Conservation (phyloP, 2,113 vertebrate species). For the Tenrec ecaudatus region DNA sequence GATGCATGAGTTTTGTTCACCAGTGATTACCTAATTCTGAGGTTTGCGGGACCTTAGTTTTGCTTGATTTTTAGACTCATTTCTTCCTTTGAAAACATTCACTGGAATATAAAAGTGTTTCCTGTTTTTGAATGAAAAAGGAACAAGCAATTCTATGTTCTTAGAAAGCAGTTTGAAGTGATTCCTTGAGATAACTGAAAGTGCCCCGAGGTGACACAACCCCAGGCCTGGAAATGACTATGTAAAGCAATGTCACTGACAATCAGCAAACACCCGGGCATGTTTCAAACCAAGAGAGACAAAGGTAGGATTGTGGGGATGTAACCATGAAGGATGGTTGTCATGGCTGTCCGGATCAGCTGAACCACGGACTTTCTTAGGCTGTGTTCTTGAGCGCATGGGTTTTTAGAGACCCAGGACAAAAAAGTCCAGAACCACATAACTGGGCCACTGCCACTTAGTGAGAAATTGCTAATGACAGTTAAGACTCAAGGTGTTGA, state of each 20-base stretch:
- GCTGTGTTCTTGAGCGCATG: background rate
- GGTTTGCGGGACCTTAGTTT: background rate
- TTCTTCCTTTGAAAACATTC: constrained; percentile 32
- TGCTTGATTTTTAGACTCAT: background rate
- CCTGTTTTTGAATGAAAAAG: background rate
- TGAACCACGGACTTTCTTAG: background rate
- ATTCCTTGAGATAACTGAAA: constrained; percentile 56
- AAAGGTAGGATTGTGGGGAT: background rate
- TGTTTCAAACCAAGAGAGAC: constrained; percentile 66
- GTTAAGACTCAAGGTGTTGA: background rate
- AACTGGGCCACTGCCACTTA: background rate
- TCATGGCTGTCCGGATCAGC: background rate
- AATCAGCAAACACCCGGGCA: background rate
- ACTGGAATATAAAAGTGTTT: background rate
- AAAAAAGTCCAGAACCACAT: background rate
- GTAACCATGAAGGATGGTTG: background rate
- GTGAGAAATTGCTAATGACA: background rate
- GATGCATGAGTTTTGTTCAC: background rate
- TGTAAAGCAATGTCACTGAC: constrained; percentile 37
- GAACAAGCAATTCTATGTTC: background rate
- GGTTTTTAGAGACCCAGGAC: background rate
- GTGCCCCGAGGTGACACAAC: constrained; percentile 39
- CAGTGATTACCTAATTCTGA: background rate
- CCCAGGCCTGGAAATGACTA: constrained; percentile 49
- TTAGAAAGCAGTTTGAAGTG: constrained; percentile 7